phyloP scores from a whole-genome alignment of 37 sponge, comb jelly and placozoan species.

The Halichondria panicea region DNA sequence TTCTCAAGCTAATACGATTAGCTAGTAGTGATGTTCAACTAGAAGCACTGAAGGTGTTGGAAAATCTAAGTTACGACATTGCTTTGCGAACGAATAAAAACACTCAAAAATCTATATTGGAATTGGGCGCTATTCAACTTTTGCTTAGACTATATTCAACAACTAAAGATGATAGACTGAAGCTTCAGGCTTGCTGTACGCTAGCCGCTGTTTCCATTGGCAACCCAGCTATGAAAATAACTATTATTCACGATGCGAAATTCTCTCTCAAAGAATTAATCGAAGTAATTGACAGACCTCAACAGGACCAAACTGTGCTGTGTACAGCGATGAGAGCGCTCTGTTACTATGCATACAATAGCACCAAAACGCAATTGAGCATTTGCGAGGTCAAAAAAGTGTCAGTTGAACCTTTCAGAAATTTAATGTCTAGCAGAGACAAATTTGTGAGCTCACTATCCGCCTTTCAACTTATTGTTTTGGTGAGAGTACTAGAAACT shows the following conservation, averaged over 20 bases:
- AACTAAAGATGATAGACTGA: background rate
- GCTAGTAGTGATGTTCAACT: background rate
- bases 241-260: background rate
- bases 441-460: background rate
- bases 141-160: conserved; percentile 11
- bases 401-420: background rate
- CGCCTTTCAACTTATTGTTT: conserved; percentile 21
- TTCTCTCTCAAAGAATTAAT: conserved; percentile 13
- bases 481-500: background rate
- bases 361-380: conserved; percentile 7
- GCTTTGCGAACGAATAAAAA: conserved; percentile 19
- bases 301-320: background rate
- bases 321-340: background rate
- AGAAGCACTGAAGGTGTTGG: conserved; percentile 16
- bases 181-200: conserved; percentile 16
- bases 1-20: conserved; percentile 6
- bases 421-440: background rate
- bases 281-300: background rate
- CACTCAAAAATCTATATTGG: conserved; percentile 2
- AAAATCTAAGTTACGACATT: conserved; percentile 18
- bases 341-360: conserved; percentile 28
- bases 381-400: background rate
- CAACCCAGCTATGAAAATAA: background rate
- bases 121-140: conserved; percentile 6
- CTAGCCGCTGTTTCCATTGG: conserved; percentile 21